Base-by-base conservation (phyloP, 2,113 vertebrate genomes). In the Erinaceus europaeus region DNA sequence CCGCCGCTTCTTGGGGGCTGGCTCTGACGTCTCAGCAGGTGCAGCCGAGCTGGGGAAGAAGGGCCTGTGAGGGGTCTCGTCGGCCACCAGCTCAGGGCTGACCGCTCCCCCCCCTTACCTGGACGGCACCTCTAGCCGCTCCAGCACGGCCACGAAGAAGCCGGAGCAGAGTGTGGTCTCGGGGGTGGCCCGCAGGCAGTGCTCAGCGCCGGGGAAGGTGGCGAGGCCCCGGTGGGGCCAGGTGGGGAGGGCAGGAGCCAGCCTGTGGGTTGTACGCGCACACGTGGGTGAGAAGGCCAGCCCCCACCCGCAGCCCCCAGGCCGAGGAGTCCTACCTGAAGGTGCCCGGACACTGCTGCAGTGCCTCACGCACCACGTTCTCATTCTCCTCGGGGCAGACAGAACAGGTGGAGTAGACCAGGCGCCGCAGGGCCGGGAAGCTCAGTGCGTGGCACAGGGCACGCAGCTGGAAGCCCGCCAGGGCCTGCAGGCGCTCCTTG, bases 361-460 rank as follows among this genome's bases (percentile, higher is more conserved):
- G 95, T 91, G 97, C 97, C 0, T 96, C 95, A 0, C 61, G 52
- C 1, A 99, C 96, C 15, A 99, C 99, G 0, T 99, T 98, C 94
- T 99, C 99, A 0, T 99, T 99, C 96, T 99, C 99, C 92, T 99
- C 97, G 2, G 57, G 95, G 95, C 98, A 98, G 52, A 99, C 34
- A 0, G 99, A 99, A 94, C 99, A 99, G 1, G 99, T 99, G 84
- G 99, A 99, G 91, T 99, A 99, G 62, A 98, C 97, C 0, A 99
- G 92, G 15, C 98, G 97, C 74, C 40, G 97, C 78, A 99, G 93
- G 6, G 96, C 94, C 0, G 99, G 98, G 91, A 99, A 99, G 20
- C 83, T 90, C 79, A 99, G 97, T 0, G 97, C 98, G 0, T 99
- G 99, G 84, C 95, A 97, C 76, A 99, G 92, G 61, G 96, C 97